These are phyloP conservation scores for Styela plicata DNA, from an alignment of 23 tunicate species.

Conservation along the genomic window DNA sequence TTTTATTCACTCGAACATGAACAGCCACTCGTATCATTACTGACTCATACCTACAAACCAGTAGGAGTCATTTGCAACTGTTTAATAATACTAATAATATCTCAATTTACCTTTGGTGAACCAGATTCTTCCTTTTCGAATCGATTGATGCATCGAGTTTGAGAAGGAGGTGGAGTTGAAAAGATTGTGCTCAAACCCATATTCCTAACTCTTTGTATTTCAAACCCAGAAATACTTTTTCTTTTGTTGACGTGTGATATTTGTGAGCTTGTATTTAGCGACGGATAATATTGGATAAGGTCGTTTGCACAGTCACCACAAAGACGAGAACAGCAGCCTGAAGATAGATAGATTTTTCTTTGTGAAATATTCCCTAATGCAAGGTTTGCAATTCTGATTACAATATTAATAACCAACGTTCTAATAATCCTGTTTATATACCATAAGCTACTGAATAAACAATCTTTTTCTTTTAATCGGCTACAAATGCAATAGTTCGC, in stretches of 20 bases:
- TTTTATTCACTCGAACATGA: no score
- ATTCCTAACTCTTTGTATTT: not conserved
- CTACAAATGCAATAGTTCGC: not conserved
- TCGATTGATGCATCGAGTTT: not conserved
- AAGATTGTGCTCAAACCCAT: not conserved
- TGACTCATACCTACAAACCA: no score
- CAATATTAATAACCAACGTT: not conserved
- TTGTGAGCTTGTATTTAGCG: not conserved
- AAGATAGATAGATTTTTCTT: no score
- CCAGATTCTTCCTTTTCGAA: not conserved
- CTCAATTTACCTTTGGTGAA: not conserved
- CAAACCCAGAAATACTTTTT: not conserved
- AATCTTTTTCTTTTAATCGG: not conserved
- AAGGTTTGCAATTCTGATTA: not conserved
- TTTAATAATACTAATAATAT: no score
- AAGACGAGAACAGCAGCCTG: slow-evolving; percentile 16
- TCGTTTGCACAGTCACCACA: slow-evolving; percentile 6
- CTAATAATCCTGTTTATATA: not conserved
- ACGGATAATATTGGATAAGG: not conserved
- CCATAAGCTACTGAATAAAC: not conserved
- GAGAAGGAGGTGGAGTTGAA: not conserved
- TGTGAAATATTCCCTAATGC: no score
- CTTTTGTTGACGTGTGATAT: not conserved
- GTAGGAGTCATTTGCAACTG: no score
- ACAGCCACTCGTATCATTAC: no score